Base-by-base conservation (phyloP, 2,797 vertebrate genomes). In the Sylvilagus floridanus region DNA sequence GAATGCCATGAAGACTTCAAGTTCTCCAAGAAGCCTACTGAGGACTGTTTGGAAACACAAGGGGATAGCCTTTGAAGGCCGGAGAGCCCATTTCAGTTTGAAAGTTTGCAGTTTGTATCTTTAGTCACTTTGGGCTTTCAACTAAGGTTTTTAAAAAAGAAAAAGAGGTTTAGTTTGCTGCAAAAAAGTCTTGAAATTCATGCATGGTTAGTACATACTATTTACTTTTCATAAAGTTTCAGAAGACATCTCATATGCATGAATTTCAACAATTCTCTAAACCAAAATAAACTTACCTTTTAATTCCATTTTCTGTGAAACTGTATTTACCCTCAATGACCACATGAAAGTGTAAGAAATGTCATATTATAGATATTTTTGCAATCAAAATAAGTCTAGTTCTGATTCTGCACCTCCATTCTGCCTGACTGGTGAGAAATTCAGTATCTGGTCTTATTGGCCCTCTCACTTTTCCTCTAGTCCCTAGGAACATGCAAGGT, bases 91-190 rank as follows among this genome's bases (percentile, higher is more conserved):
- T 77, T 84, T 92, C 60, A 30, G 11, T 62, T 50, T 21, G 84
- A 93, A 82, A 77, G 57, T 2, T 22, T 89, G 81, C 4, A 12
- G 19, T 50, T 93, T 87, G 47, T 30, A 47, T 69, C 35, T 87
- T 5, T 69, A 92, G 90, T 81, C 19, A 63, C 32, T 71, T 83
- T 66, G 65, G 4, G 9, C 21, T 83, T 93, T 21, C 62, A 85
- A 72, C 57, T 94, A 84, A 86, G 32, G 1, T 75, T 86, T 79
- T 75, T 54, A 65, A 60, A 69, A 79, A 32, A 66, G 75, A 84
- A 65, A 32, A 57, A 57, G 19, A 57, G 14, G 14, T 16, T 57
- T 57, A 57, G 19, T 57, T 57, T 57, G 54, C 17, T 21, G 19
- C 54, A 16, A 57, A 57, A 57, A 57, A 5, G 14, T 57, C 21